Evolutionary conservation across 2,113 vertebrate species (phyloP), one percentile per base, ranked within the genome.

Genomic region (Sander lucioperca): DNA sequence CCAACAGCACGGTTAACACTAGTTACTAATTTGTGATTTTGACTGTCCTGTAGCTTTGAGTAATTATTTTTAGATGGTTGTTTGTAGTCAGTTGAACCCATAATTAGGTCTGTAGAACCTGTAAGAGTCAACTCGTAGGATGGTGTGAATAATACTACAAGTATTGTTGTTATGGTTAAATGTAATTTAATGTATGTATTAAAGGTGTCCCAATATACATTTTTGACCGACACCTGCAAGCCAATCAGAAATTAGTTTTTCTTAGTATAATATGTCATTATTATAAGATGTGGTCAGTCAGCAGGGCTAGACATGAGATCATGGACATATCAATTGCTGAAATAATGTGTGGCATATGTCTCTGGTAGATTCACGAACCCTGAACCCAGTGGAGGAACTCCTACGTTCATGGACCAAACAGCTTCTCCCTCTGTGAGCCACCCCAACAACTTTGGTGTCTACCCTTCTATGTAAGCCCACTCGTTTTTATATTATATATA

Each of bases 401-500:
- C 95, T 74, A 93, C 95, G 2, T 99, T 97, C 92, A 97, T 99
- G 97, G 98, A 99, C 86, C 98, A 98, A 88, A 96, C 96, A 0
- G 91, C 96, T 2, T 97, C 97, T 0, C 97, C 97, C 0, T 88
- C 92, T 0, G 96, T 96, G 76, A 95, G 95, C 90, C 94, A 96
- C 73, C 95, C 95, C 77, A 93, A 95, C 75, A 96, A 85, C 91
- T 98, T 97, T 79, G 94, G 93, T 77, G 94, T 97, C 80, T 98
- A 96, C 79, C 68, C 96, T 0, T 89, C 96, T 43, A 97, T 97
- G 97, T 98, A 94, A 96, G 97, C 92, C 48, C 48, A 30, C 14
- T 67, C 2, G 2, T 65, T 33, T 48, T 51, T 13, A 1, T 12
- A 1, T 13, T 47, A n/a, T n/a, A n/a, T n/a, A n/a, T n/a, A n/a